phyloP scores from a whole-genome alignment of 2,888 invertebrate genomes.

The Drosophila mayaguana region DNA sequence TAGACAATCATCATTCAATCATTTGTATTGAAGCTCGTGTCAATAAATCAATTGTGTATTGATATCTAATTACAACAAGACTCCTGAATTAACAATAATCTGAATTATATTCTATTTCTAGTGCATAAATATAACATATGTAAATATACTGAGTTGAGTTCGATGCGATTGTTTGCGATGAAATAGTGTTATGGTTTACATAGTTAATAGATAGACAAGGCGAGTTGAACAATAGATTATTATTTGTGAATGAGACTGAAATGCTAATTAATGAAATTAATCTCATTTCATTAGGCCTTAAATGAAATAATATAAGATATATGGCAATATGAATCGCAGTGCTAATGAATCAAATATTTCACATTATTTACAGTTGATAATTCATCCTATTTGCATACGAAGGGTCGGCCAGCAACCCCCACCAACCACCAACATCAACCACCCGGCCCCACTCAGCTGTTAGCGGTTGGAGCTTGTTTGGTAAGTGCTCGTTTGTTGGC shows the following conservation, averaged over 20 bases:
- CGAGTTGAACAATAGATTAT: too few relatives aligned
- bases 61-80: not conserved
- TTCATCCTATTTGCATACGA: conserved; percentile 34
- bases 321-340: not conserved
- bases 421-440: not conserved
- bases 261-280: too few relatives aligned
- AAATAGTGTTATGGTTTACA: too few relatives aligned
- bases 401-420: not conserved
- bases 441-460: conserved; percentile 15
- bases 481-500: conserved; percentile 64
- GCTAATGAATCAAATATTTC: conserved; percentile 57
- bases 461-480: conserved; percentile 39
- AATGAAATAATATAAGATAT: too few relatives aligned
- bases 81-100: not conserved
- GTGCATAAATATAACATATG: not conserved
- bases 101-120: not conserved
- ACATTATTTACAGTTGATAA: conserved; percentile 61
- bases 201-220: too few relatives aligned
- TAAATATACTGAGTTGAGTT: not conserved
- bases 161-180: too few relatives aligned
- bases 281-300: too few relatives aligned
- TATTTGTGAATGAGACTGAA: too few relatives aligned
- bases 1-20: not conserved
- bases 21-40: not conserved
- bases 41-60: conserved; percentile 6